phyloP scores from a whole-genome alignment of 2,113 vertebrate species.

The Dicentrarchus labrax region DNA sequence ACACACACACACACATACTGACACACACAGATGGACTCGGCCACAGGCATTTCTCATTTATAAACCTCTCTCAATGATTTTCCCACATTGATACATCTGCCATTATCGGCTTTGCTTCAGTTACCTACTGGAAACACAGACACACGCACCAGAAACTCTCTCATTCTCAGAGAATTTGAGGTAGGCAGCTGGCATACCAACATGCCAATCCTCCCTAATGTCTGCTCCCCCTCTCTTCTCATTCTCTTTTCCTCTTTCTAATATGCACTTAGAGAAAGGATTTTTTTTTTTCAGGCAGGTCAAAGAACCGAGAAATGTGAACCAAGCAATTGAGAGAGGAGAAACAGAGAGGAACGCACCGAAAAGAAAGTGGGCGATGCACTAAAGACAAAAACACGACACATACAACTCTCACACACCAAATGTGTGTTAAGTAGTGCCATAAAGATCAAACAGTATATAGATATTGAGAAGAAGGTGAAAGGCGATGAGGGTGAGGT shows the following conservation, averaged over 20 bases:
- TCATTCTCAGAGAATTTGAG: slow-evolving; percentile 51
- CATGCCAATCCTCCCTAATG: slow-evolving; percentile 8
- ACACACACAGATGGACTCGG: slow-evolving; percentile 9
- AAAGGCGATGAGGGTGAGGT: slow-evolving; percentile 20
- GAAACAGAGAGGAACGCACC: neutral
- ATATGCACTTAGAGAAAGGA: neutral
- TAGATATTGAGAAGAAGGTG: slow-evolving; percentile 1
- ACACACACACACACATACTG: slow-evolving; percentile 15
- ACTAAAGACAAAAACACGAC: neutral
- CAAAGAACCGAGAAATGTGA: slow-evolving; percentile 15
- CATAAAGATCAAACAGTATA: slow-evolving; percentile 5
- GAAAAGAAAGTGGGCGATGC: neutral
- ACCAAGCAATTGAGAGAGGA: neutral
- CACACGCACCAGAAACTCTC: slow-evolving; percentile 25
- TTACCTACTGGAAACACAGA: slow-evolving; percentile 52
- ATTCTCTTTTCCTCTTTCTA: neutral
- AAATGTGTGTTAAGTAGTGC: neutral
- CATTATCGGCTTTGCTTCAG: slow-evolving; percentile 49
- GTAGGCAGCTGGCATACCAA: slow-evolving; percentile 32
- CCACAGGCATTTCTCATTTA: slow-evolving; percentile 42
- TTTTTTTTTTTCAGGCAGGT: neutral
- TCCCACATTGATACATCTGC: slow-evolving; percentile 52
- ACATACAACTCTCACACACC: slow-evolving; percentile 12
- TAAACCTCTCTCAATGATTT: slow-evolving; percentile 59
- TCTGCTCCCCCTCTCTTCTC: neutral